Evolutionary conservation across 30 jellyfish, hydroid and myxozoan genomes (phyloP).

Genomic region (Chironex yamaguchii): DNA sequence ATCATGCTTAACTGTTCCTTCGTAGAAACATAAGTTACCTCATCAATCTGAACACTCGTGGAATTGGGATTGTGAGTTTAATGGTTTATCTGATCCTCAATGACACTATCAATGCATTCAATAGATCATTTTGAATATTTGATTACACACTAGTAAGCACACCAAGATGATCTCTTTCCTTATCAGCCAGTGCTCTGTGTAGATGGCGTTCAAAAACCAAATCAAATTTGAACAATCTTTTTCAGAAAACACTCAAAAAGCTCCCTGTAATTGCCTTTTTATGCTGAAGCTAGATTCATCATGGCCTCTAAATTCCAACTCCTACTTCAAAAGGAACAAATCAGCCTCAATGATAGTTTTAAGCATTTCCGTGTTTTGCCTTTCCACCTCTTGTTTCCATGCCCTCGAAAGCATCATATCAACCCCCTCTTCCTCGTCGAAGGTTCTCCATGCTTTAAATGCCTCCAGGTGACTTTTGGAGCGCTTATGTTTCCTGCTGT

Average conservation of each 20-base stretch:
- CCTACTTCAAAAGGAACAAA: conserved; percentile 12
- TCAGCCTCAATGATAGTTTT: conserved; percentile 22
- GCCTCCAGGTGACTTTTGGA: conserved; percentile 38
- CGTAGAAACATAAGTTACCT: conserved; percentile 59
- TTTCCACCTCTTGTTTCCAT: conserved; percentile 37
- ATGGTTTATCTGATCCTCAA: conserved; percentile 25
- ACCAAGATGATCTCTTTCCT: conserved; percentile 27
- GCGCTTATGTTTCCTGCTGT: conserved; percentile 20
- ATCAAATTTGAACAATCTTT: too few species aligned
- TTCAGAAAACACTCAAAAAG: conserved; percentile 16
- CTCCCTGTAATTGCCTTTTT: conserved; percentile 53
- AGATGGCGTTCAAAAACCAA: conserved; percentile 51
- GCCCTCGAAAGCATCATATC: conserved; percentile 42
- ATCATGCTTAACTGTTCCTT: conserved; percentile 44
- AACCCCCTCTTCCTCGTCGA: conserved; percentile 30
- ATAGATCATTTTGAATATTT: conserved; percentile 48
- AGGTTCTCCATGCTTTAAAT: conserved; percentile 15
- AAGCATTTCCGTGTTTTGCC: conserved; percentile 51
- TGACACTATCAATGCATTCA: background rate
- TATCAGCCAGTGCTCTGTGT: conserved; percentile 36
- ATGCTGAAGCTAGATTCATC: conserved; percentile 42
- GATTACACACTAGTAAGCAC: conserved; percentile 56
- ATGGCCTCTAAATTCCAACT: conserved; percentile 40
- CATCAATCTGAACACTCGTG: conserved; percentile 47
- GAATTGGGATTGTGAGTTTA: background rate